Percentiles rank a stretch among this genome's conserved stretches.
phyloP scores from a whole-genome alignment of 2,888 invertebrate genomes.

The Ichneumoninae sp. region DNA sequence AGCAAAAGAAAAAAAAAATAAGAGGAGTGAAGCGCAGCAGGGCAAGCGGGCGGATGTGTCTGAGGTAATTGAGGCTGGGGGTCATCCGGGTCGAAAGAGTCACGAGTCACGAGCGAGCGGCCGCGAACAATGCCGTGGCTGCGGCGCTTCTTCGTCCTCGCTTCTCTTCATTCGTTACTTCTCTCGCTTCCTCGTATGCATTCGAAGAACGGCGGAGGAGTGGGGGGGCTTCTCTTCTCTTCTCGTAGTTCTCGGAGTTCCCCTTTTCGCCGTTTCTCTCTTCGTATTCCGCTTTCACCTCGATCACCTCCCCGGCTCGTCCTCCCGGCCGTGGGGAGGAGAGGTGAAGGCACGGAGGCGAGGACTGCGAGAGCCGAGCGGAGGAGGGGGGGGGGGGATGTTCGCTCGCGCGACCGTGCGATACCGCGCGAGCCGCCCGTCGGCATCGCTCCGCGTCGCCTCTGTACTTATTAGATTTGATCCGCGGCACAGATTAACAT shows the following conservation, averaged over 20 bases:
- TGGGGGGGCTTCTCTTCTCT: slow-evolving; percentile 6
- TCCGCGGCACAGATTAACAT: slow-evolving; percentile 82
- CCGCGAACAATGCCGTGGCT: slow-evolving; percentile 82
- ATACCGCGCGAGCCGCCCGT: slow-evolving; percentile 34
- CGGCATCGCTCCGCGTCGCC: slow-evolving; percentile 66
- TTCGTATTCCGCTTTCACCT: slow-evolving; percentile 47
- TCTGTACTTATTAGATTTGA: slow-evolving; percentile 83
- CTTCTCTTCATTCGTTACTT: slow-evolving; percentile 51
- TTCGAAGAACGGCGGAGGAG: background rate
- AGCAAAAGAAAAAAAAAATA: slow-evolving; percentile 55
- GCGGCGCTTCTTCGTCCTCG: slow-evolving; percentile 67
- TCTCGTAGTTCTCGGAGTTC: slow-evolving; percentile 2
- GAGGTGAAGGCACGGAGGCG: slow-evolving; percentile 15
- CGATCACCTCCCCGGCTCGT: slow-evolving; percentile 46
- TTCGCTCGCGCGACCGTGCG: slow-evolving; percentile 29
- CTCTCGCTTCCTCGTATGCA: slow-evolving; percentile 37
- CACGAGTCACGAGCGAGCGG: slow-evolving; percentile 84
- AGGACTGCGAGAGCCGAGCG: slow-evolving; percentile 28
- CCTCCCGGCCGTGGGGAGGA: slow-evolving; percentile 17
- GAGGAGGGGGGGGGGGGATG: too few relatives aligned
- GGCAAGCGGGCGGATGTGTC: slow-evolving; percentile 83
- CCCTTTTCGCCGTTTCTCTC: slow-evolving; percentile 43
- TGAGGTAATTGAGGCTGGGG: slow-evolving; percentile 84
- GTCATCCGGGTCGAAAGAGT: slow-evolving; percentile 83
- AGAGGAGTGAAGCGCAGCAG: slow-evolving; percentile 68